A percentile compares a stretch with the other conserved stretches of the same genome.
These are phyloP conservation scores for Caenorhabditis becei DNA, from an alignment of 2,888 invertebrate genomes.

Conservation along the genomic window DNA sequence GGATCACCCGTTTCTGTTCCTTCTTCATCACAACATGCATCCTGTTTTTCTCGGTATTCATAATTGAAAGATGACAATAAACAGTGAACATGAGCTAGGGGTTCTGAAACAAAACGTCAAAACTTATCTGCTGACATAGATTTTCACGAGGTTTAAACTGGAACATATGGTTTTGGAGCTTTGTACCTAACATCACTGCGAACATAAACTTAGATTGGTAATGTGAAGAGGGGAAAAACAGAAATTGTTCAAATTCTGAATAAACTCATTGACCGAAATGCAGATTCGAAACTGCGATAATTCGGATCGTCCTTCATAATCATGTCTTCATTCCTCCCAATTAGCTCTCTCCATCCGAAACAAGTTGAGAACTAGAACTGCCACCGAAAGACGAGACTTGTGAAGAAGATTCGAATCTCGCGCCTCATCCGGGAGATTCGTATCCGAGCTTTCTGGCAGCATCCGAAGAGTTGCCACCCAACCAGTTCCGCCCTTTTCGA, in stretches of 20 bases:
- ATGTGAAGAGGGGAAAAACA: no score
- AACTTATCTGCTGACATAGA: no score
- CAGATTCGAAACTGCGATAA: not conserved
- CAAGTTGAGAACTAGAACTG: constrained; percentile 11
- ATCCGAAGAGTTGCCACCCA: not conserved
- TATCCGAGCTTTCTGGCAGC: constrained; percentile 21
- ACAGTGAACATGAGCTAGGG: not conserved
- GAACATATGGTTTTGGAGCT: no score
- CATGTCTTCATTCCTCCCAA: not conserved
- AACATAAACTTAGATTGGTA: no score
- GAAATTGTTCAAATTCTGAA: no score
- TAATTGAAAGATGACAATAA: not conserved
- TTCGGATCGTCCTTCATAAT: not conserved
- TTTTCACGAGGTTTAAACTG: no score
- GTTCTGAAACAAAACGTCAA: no score
- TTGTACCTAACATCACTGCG: no score
- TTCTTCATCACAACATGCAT: constrained; percentile 26
- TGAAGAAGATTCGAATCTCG: constrained; percentile 46
- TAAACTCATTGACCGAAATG: no score
- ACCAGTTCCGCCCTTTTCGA: constrained; percentile 13
- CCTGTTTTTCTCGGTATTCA: not conserved
- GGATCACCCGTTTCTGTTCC: constrained; percentile 69
- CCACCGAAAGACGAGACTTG: constrained; percentile 12
- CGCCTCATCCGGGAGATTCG: constrained; percentile 13
- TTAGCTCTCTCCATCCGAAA: not conserved